Evolutionary conservation across 2,888 invertebrate species (phyloP).

Genomic region (Drosophila flavopinicola): DNA sequence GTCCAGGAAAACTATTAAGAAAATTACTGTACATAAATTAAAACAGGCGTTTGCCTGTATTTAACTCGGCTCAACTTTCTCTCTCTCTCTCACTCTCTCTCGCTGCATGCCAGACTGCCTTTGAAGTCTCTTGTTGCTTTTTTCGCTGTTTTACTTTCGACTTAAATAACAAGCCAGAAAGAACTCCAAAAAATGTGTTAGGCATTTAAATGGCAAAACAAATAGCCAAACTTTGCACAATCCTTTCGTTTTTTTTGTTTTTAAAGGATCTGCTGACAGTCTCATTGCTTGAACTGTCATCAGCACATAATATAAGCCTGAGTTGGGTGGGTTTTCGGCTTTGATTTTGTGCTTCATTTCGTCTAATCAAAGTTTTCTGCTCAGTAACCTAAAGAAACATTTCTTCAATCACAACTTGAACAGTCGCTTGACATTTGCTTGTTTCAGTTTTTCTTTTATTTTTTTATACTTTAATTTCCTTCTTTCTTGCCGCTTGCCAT

Average conservation of each 20-base stretch:
- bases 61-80: conserved; percentile 5
- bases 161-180: conserved; percentile 2
- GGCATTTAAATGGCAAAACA: conserved; percentile 64
- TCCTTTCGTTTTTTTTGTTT: conserved; percentile 44
- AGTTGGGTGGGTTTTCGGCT: conserved; percentile 56
- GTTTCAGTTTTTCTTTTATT: conserved; percentile 43
- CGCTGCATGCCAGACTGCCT: conserved; percentile 33
- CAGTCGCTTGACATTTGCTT: conserved; percentile 35
- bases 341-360: conserved; percentile 80
- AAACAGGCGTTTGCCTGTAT: conserved; percentile 23
- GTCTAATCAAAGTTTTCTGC: conserved; percentile 68
- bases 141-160: conserved; percentile 6
- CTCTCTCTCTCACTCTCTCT: not conserved
- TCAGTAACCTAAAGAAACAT: conserved; percentile 30
- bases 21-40: conserved; percentile 67
- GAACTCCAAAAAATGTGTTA: conserved; percentile 18
- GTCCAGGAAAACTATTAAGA: conserved; percentile 65
- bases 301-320: conserved; percentile 61
- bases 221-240: conserved; percentile 61
- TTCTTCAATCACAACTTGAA: conserved; percentile 26
- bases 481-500: conserved; percentile 17
- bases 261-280: conserved; percentile 41
- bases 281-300: conserved; percentile 53
- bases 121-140: conserved; percentile 42
- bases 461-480: conserved; percentile 44